Evolutionary conservation across 2,888 invertebrate species (phyloP).

Genomic region (Seladonia tumulorum): DNA sequence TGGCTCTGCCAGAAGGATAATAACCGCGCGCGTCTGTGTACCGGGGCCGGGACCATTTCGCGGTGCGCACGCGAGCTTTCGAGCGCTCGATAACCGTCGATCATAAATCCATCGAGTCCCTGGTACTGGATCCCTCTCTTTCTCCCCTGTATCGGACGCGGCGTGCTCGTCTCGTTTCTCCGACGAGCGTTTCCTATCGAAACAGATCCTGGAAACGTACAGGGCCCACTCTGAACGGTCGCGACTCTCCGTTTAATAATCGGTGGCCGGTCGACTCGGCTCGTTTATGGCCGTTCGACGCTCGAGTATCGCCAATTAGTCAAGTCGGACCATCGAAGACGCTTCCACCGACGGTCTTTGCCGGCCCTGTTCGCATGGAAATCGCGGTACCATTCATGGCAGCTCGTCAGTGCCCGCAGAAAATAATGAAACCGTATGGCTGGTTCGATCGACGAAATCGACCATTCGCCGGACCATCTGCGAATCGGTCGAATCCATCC

Average conservation of each 20-base stretch:
- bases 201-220: slow-evolving; percentile 34
- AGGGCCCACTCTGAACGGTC: slow-evolving; percentile 26
- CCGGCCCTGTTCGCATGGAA: slow-evolving; percentile 56
- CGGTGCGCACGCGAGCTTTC: slow-evolving; percentile 17
- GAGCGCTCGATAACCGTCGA: slow-evolving; percentile 38
- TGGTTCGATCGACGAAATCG: slow-evolving; percentile 5
- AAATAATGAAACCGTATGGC: slow-evolving; percentile 13
- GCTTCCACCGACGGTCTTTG: slow-evolving; percentile 41
- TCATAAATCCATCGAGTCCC: slow-evolving; percentile 46
- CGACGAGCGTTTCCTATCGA: slow-evolving; percentile 11
- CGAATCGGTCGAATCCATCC: background rate
- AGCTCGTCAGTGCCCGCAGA: slow-evolving; percentile 7
- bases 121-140: background rate
- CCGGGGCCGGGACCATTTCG: slow-evolving; percentile 7
- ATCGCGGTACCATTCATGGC: slow-evolving; percentile 44
- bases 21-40: background rate
- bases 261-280: slow-evolving; percentile 41
- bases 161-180: background rate
- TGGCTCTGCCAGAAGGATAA: slow-evolving; percentile 9
- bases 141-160: background rate
- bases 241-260: slow-evolving; percentile 60
- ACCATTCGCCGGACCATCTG: background rate
- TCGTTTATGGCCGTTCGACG: slow-evolving; percentile 73
- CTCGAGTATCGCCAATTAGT: slow-evolving; percentile 78
- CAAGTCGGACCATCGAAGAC: slow-evolving; percentile 65